phyloP scores from a whole-genome alignment of 2,888 invertebrate genomes.

The Lepidonotus clava region DNA sequence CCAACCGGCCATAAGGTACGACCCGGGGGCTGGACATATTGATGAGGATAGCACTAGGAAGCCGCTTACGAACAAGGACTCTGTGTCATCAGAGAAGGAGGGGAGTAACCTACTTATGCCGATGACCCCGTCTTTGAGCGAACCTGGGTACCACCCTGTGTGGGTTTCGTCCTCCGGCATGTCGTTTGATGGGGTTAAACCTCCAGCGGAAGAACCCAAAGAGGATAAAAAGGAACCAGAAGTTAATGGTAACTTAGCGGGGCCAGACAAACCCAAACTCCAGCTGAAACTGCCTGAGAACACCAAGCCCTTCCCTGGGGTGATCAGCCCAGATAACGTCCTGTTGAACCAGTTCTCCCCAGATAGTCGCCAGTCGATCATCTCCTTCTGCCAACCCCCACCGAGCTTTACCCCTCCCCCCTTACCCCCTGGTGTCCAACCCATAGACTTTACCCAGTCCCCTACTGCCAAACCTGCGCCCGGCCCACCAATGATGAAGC shows the following conservation, averaged over 20 bases:
- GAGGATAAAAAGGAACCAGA: background rate
- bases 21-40: background rate
- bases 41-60: background rate
- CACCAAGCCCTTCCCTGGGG: background rate
- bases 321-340: background rate
- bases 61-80: too few relatives aligned
- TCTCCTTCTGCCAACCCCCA: constrained; percentile 52
- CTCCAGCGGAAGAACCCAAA: background rate
- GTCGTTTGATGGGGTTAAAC: background rate
- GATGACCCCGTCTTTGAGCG: too few relatives aligned
- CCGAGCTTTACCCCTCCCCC: constrained; percentile 55
- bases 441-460: background rate
- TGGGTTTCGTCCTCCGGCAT: background rate
- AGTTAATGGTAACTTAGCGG: too few relatives aligned
- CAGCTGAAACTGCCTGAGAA: background rate
- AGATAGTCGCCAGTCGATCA: background rate
- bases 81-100: background rate
- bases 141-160: background rate
- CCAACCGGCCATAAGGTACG: background rate
- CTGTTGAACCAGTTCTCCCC: constrained; percentile 10
- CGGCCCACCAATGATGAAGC: constrained; percentile 19
- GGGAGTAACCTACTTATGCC: too few relatives aligned
- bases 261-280: background rate
- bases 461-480: background rate
- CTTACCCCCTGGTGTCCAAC: constrained; percentile 10